Evolutionary conservation across 1,140 invertebrate species (phyloP).

Genomic region (Drosophila insularis): DNA sequence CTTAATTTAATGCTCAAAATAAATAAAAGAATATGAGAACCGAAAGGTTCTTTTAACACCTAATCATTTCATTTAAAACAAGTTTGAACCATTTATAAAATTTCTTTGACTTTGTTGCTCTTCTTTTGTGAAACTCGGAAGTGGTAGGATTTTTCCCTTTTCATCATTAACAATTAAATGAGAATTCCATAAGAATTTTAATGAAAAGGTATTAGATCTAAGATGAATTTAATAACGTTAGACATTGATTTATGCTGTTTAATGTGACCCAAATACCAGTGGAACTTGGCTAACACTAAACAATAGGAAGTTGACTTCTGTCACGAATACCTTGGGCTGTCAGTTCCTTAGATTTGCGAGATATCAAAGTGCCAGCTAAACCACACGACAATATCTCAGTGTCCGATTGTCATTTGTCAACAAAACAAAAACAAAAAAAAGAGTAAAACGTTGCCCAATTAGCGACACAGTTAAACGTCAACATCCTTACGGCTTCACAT

Average conservation of each 20-base stretch:
- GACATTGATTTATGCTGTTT: slow-evolving; percentile 41
- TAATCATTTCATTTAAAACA: neutral
- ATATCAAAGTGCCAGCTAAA: neutral
- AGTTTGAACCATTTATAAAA: too few species aligned
- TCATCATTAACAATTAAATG: neutral
- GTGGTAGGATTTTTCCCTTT: neutral
- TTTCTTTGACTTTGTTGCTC: neutral
- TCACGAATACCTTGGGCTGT: slow-evolving; percentile 1
- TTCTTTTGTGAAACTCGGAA: neutral
- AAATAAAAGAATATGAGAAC: too few species aligned
- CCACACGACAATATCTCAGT: slow-evolving; percentile 48
- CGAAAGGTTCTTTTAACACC: too few species aligned
- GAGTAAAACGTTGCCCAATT: slow-evolving; percentile 57
- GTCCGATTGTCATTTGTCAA: slow-evolving; percentile 67
- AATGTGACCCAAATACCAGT: slow-evolving; percentile 53
- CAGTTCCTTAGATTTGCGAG: slow-evolving; percentile 13
- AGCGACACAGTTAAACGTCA: slow-evolving; percentile 79
- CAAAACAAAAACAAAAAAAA: slow-evolving; percentile 56
- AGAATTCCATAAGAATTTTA: slow-evolving; percentile 26
- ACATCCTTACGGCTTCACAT: slow-evolving; percentile 76
- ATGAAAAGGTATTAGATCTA: slow-evolving; percentile 19
- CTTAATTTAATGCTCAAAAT: too few species aligned
- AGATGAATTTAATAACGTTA: slow-evolving; percentile 24
- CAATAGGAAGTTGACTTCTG: slow-evolving; percentile 42
- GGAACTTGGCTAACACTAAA: slow-evolving; percentile 18